Evolutionary conservation across 2,888 invertebrate genomes (phyloP), one percentile per base, ranked within the genome.

Genomic region (Sepiola atlantica): DNA sequence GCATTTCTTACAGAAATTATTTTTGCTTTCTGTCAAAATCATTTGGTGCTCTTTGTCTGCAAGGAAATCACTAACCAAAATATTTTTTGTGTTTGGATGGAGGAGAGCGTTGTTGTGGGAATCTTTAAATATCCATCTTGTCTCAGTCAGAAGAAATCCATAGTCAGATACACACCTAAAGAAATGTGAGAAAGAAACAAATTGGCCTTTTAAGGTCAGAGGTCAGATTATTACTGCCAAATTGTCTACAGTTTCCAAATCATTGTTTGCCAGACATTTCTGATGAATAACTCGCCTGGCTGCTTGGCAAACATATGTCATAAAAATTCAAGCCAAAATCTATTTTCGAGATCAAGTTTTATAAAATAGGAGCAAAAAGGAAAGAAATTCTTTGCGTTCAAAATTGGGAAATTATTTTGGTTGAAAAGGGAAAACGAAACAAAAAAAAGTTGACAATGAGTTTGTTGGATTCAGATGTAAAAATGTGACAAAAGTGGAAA

Each of bases 291-390:
- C 77, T 77, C 61, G 24, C 10, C 28, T 10, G 61, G 28, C 61
- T 61, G 21, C 28, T 61, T 77, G 77, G 77, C 77, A 77, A 77
- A 77, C 77, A 77, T 77, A 77, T 77, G 77, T 77, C 77, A 32
- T 77, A n/a, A 77, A 32, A n/a, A 77, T 77, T 77, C 14, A 14
- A n/a, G 77, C 77, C 77, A 77, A 77, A 77, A 77, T 77, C 77
- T 77, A 77, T 77, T 77, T 77, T 77, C n/a, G 77, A 18, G 77
- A 77, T 77, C n/a, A 61, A 77, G 77, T n/a, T 77, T 77, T 77
- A 77, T 77, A 77, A 77, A 77, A 16, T n/a, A 77, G n/a, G 32
- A 77, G 32, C 32, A 32, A 77, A 77, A 77, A 77, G 77, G 77
- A 77, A 77, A n/a, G 32, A 77, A 77, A 32, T 8, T 20, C 14